A percentile compares a stretch with the other conserved stretches of the same genome.
These are phyloP conservation scores for Lochmaea capreae DNA, from an alignment of 2,888 invertebrate species.

Conservation along the genomic window DNA sequence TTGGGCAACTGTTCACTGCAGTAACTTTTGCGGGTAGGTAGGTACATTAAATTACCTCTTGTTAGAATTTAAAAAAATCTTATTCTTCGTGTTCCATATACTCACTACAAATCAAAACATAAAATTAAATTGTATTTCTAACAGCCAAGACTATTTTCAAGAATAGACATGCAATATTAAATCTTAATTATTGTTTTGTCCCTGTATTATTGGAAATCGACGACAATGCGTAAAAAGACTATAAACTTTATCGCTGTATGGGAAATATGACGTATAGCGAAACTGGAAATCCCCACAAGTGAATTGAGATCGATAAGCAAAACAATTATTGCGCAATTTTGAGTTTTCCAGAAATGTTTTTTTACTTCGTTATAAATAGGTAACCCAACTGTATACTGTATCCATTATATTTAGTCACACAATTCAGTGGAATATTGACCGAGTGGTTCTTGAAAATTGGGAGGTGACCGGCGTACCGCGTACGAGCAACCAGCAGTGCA, in stretches of 20 bases:
- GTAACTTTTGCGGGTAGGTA: too few relatives aligned
- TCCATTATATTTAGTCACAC: background rate
- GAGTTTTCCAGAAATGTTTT: background rate
- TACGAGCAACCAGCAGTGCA: background rate
- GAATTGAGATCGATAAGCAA: background rate
- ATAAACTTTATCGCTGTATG: background rate
- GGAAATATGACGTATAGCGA: background rate
- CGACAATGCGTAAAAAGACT: background rate
- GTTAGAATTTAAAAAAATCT: too few relatives aligned
- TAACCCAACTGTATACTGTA: too few relatives aligned
- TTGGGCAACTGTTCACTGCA: too few relatives aligned
- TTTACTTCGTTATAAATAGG: background rate
- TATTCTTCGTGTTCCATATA: too few relatives aligned
- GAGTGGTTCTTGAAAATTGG: background rate
- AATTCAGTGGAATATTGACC: background rate
- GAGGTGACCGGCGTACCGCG: background rate
- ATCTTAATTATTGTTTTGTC: too few relatives aligned
- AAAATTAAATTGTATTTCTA: too few relatives aligned
- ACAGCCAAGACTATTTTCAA: too few relatives aligned
- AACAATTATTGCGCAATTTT: constrained; percentile 2
- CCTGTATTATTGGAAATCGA: too few relatives aligned
- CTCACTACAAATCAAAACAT: too few relatives aligned
- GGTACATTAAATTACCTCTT: too few relatives aligned
- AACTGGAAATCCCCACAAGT: background rate
- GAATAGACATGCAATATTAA: too few relatives aligned